Base-by-base conservation (phyloP, 2,888 invertebrate genomes). In the Pemphredon lugubris region DNA sequence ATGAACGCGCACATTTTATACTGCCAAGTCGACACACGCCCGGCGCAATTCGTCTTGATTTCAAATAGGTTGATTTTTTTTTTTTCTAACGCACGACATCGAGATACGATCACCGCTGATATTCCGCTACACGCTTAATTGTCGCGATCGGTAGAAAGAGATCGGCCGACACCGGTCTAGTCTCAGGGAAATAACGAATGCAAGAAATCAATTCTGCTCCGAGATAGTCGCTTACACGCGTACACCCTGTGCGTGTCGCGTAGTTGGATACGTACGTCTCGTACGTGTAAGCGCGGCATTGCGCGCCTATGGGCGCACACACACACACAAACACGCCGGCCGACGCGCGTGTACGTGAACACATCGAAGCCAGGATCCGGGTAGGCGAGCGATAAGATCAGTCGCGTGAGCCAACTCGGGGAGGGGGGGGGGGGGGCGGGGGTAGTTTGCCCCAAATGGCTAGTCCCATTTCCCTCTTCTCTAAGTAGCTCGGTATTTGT, bases 381-480 rank as follows among this genome's bases (percentile, higher is more conserved):
- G 67, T 59, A 57, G 64, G 60, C 61, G 47, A 42, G 13, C 69
- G 87, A 87, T 87, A 87, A 84, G 85, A 87, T 87, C 87, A 73
- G 81, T 87, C 84, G 85, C 87, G 87, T 87, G 85, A 85, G 83
- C 77, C 75, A 77, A 73, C 72, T 74, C 73, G 47, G 66, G n/a
- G n/a, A n/a, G n/a, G n/a, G n/a, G n/a, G n/a, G n/a, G n/a, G n/a
- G n/a, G n/a, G n/a, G n/a, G n/a, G n/a, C n/a, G n/a, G n/a, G 80
- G 77, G 81, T 82, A 82, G 86, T 84, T 84, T 83, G 81, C 79
- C 83, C 83, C 75, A 82, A 86, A 86, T 85, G 84, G 85, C 81
- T 82, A 81, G 79, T 84, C 82, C 80, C 75, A 81, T 81, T 84
- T 73, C 82, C 81, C 82, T 79, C 72, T 63, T 77, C 75, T 76